These are phyloP conservation scores for Telmatherina bonti DNA, from an alignment of 2,797 vertebrate genomes.

Conservation along the genomic window DNA sequence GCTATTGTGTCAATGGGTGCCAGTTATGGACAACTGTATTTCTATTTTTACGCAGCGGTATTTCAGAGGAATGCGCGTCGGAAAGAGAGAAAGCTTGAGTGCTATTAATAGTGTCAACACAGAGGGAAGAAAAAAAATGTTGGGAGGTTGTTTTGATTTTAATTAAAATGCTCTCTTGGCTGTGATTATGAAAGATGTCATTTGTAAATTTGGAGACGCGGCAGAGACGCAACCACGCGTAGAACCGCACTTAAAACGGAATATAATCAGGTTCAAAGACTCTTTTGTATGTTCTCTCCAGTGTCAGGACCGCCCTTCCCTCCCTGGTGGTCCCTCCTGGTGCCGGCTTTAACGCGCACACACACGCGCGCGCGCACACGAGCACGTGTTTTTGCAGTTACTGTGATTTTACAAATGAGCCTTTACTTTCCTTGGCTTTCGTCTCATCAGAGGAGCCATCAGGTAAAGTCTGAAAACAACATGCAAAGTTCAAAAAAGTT, in stretches of 20 bases:
- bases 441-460: slow-evolving; percentile 26
- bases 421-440: slow-evolving; percentile 20
- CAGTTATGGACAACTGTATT: slow-evolving; percentile 81
- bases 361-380: neutral
- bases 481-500: slow-evolving; percentile 50
- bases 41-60: slow-evolving; percentile 80
- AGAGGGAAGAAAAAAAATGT: neutral
- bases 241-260: slow-evolving; percentile 33
- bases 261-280: slow-evolving; percentile 55
- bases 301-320: slow-evolving; percentile 40
- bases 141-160: slow-evolving; percentile 21
- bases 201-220: slow-evolving; percentile 42
- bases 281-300: slow-evolving; percentile 34
- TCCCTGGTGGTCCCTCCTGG: slow-evolving; percentile 63
- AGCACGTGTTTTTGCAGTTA: slow-evolving; percentile 14
- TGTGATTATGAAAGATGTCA: slow-evolving; percentile 44
- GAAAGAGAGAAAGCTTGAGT: slow-evolving; percentile 42
- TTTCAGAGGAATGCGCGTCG: slow-evolving; percentile 64
- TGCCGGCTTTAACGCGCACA: slow-evolving; percentile 7
- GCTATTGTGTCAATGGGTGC: slow-evolving; percentile 83
- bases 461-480: slow-evolving; percentile 30
- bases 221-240: slow-evolving; percentile 37
- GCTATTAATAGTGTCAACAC: slow-evolving; percentile 36
- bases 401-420: slow-evolving; percentile 40
- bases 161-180: slow-evolving; percentile 8